phyloP scores from a whole-genome alignment of 2,113 vertebrate species.

The Pseudorhombus dupliciocellatus region DNA sequence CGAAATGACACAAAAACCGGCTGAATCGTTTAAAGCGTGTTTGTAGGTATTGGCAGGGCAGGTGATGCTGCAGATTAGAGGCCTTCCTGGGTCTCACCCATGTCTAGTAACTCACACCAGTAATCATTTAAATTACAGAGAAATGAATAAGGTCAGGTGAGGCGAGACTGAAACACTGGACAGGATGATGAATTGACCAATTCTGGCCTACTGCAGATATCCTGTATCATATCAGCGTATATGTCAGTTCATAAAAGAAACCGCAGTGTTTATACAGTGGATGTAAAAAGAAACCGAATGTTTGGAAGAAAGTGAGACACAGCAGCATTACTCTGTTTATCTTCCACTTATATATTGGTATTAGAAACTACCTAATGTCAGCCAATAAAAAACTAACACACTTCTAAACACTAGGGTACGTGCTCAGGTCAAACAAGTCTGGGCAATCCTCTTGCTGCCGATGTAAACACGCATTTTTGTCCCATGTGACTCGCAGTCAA shows the following conservation, averaged over 20 bases:
- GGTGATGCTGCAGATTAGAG: not conserved
- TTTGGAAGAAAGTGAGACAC: not conserved
- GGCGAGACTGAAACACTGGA: not conserved
- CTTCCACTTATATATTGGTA: not conserved
- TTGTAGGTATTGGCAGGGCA: not conserved
- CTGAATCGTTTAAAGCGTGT: not conserved
- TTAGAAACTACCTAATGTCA: too few species aligned
- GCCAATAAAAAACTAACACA: too few species aligned
- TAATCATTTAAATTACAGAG: not conserved
- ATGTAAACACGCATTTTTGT: constrained; percentile 35
- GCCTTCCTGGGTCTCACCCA: not conserved
- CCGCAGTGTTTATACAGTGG: not conserved
- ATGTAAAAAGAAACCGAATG: not conserved
- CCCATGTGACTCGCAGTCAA: constrained; percentile 11
- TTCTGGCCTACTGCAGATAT: not conserved
- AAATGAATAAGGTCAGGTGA: not conserved
- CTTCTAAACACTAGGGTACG: not conserved
- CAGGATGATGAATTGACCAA: not conserved
- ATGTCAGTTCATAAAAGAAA: not conserved
- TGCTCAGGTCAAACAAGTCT: constrained; percentile 2
- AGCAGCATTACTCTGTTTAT: not conserved
- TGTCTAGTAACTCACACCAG: not conserved
- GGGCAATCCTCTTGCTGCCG: not conserved
- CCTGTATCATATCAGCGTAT: not conserved
- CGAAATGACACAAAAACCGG: constrained; percentile 1